Conservation (phyloP, 2,113 vertebrate genomes). For the Cyanoramphus novaezelandiae region DNA sequence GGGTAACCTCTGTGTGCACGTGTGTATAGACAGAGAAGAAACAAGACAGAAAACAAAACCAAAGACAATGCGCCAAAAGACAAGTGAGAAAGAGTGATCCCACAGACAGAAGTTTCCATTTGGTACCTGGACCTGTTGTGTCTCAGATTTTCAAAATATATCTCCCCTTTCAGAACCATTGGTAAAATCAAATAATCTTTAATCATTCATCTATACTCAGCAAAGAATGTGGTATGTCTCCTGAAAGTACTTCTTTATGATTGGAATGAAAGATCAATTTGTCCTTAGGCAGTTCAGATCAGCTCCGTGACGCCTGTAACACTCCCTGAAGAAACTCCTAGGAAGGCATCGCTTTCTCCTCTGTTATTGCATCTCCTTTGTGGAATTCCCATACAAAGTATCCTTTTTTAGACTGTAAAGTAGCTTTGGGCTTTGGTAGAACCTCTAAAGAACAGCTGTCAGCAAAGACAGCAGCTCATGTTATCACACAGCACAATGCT, state of each 20-base stretch:
- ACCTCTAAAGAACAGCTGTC: constrained; percentile 18
- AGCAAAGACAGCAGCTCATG: background rate
- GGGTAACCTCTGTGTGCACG: background rate
- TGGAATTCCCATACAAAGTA: background rate
- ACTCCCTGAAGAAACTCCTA: background rate
- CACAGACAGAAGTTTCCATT: background rate
- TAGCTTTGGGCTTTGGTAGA: background rate
- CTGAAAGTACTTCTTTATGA: background rate
- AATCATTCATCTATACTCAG: background rate
- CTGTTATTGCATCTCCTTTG: background rate
- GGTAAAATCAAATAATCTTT: background rate
- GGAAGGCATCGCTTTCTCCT: background rate
- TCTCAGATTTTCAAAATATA: background rate
- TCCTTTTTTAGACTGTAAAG: background rate
- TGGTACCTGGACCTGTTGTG: background rate
- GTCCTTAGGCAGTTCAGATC: background rate
- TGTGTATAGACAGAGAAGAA: background rate
- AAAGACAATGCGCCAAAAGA: background rate
- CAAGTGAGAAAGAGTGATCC: background rate
- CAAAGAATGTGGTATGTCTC: background rate
- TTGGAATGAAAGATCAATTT: background rate
- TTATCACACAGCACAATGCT: background rate
- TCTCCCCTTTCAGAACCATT: background rate
- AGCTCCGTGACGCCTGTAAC: background rate
- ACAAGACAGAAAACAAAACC: background rate